Evolutionary conservation across 2,888 invertebrate species (phyloP).

Genomic region (Ganaspis brasiliensis): DNA sequence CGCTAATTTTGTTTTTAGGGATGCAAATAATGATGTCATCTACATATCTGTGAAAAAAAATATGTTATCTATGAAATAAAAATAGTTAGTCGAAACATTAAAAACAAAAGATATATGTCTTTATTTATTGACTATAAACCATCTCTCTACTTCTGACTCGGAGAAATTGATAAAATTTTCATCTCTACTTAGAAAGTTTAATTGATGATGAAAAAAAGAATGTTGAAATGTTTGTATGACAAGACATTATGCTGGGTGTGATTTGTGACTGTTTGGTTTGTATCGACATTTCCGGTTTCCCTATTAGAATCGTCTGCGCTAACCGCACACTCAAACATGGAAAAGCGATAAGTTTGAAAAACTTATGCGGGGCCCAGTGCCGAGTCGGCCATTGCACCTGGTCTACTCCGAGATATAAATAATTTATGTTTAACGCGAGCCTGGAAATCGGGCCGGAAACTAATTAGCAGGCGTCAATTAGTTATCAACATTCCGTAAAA

Average conservation of each 20-base stretch:
- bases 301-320: slow-evolving; percentile 52
- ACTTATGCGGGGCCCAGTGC: slow-evolving; percentile 52
- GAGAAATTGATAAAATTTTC: too few species aligned
- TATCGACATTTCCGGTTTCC: background rate
- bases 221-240: too few species aligned
- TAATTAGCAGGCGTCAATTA: slow-evolving; percentile 63
- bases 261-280: slow-evolving; percentile 4
- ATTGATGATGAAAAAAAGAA: too few species aligned
- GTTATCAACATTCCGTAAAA: slow-evolving; percentile 35
- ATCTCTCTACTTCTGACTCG: too few species aligned
- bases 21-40: too few species aligned
- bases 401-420: slow-evolving; percentile 51
- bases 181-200: too few species aligned
- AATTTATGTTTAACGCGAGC: slow-evolving; percentile 62
- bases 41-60: too few species aligned
- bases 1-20: too few species aligned
- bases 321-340: slow-evolving; percentile 50
- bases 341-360: slow-evolving; percentile 56
- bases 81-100: too few species aligned
- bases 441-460: slow-evolving; percentile 65
- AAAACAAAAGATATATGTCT: too few species aligned
- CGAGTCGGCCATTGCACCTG: slow-evolving; percentile 21
- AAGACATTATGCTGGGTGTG: background rate
- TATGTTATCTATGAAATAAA: too few species aligned
- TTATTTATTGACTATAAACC: too few species aligned